Percentiles rank a stretch among this genome's conserved stretches.
Evolutionary conservation across 2,797 vertebrate species (phyloP).

Genomic region (Falco naumanni): DNA sequence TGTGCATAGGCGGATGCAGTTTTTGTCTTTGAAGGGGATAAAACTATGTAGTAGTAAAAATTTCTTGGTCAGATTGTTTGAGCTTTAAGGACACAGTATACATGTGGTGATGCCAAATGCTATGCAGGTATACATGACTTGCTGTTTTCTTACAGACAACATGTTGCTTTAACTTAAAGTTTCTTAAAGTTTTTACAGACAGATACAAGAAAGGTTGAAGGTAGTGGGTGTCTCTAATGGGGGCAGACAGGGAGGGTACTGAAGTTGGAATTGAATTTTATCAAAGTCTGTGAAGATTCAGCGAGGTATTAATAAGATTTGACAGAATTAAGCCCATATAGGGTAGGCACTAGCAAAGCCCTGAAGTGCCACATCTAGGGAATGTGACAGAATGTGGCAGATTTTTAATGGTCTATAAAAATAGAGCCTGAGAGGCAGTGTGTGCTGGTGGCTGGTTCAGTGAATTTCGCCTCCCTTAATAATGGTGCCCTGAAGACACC

Average conservation of each 20-base stretch:
- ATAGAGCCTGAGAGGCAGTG: background rate
- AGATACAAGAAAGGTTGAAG: background rate
- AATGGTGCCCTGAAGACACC: background rate
- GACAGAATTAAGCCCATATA: background rate
- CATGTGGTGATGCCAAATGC: background rate
- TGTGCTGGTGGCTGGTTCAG: background rate
- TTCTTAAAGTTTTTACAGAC: background rate
- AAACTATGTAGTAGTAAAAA: background rate
- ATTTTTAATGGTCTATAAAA: background rate
- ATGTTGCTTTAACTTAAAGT: background rate
- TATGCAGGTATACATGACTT: background rate
- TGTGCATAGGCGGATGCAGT: rapidly evolving
- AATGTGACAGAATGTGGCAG: background rate
- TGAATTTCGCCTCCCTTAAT: background rate
- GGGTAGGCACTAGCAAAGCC: background rate
- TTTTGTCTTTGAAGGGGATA: background rate
- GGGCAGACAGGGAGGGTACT: rapidly evolving
- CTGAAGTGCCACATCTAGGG: background rate
- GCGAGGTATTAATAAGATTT: background rate
- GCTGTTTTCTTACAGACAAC: background rate
- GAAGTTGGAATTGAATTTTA: background rate
- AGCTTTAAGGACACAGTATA: background rate
- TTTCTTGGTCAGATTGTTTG: background rate
- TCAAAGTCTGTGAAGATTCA: background rate
- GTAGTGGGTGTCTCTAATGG: background rate